Conservation (phyloP, 2,797 vertebrate species). For the Aotus griseimembra region DNA sequence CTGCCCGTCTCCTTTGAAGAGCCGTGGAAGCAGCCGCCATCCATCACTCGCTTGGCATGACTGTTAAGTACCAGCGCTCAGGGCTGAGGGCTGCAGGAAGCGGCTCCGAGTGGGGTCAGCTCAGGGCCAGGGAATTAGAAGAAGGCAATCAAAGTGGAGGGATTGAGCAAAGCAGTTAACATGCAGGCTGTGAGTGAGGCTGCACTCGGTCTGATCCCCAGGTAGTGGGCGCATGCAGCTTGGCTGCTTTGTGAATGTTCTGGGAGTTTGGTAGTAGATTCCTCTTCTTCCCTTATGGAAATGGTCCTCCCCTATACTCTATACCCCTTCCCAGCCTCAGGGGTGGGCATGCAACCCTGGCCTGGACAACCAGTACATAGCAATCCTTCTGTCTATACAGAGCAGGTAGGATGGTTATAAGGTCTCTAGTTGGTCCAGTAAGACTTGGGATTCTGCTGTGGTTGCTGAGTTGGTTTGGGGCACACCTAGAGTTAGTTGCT, state of each 20-base stretch:
- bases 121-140: constrained; percentile 18
- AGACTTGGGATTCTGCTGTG: not conserved
- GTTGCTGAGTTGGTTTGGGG: not conserved
- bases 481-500: not conserved
- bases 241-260: rapidly evolving
- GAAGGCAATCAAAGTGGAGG: not conserved
- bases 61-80: not conserved
- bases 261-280: not conserved
- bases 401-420: not conserved
- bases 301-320: not conserved
- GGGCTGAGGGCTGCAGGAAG: not conserved
- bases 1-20: not conserved
- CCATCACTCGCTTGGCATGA: constrained; percentile 8
- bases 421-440: rapidly evolving
- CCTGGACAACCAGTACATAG: not conserved
- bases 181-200: rapidly evolving
- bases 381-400: not conserved
- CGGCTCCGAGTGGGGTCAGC: not conserved
- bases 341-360: too few species aligned
- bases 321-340: too few species aligned
- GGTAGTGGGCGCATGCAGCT: rapidly evolving
- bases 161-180: not conserved
- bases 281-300: not conserved
- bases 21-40: not conserved
- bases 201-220: not conserved